A percentile compares a stretch with the other conserved stretches of the same genome.
phyloP scores from a whole-genome alignment of 1,140 invertebrate species.

The Leptoteleia sp. region DNA sequence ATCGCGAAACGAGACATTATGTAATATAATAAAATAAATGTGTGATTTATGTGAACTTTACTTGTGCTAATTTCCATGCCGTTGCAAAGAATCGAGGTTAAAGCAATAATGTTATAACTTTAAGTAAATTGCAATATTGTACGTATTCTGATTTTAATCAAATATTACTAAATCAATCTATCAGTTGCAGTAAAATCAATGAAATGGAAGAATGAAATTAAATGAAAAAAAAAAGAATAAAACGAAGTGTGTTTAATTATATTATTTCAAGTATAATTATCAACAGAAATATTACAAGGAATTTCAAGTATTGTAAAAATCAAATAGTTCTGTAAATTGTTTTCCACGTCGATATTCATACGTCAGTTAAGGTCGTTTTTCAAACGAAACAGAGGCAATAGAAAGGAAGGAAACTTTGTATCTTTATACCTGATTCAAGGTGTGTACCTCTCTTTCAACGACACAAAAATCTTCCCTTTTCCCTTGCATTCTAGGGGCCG shows the following conservation, averaged over 20 bases:
- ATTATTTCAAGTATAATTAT: no score
- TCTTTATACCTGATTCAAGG: constrained; percentile 28
- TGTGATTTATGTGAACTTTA: constrained; percentile 50
- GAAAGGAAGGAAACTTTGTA: constrained; percentile 34
- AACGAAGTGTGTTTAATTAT: no score
- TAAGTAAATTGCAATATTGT: constrained; percentile 24
- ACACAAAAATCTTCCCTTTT: constrained; percentile 30
- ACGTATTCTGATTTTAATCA: not conserved
- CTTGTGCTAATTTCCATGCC: constrained; percentile 40
- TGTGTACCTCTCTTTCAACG: constrained; percentile 14
- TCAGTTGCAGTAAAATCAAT: no score
- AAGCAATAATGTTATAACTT: constrained; percentile 40
- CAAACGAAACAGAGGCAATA: constrained; percentile 30
- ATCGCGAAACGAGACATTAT: constrained; percentile 4
- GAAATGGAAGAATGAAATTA: no score
- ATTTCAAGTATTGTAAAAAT: not conserved
- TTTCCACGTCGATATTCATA: constrained; percentile 16
- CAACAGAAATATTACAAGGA: not conserved
- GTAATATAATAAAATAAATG: constrained; percentile 47
- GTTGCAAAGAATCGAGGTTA: constrained; percentile 30
- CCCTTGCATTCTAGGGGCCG: constrained; percentile 4
- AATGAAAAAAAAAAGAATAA: no score
- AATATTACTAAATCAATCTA: not conserved
- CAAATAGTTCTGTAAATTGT: constrained; percentile 9
- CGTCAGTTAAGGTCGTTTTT: constrained; percentile 34